Base-by-base conservation (phyloP, 2,888 invertebrate genomes). In the Cantharis nigra region DNA sequence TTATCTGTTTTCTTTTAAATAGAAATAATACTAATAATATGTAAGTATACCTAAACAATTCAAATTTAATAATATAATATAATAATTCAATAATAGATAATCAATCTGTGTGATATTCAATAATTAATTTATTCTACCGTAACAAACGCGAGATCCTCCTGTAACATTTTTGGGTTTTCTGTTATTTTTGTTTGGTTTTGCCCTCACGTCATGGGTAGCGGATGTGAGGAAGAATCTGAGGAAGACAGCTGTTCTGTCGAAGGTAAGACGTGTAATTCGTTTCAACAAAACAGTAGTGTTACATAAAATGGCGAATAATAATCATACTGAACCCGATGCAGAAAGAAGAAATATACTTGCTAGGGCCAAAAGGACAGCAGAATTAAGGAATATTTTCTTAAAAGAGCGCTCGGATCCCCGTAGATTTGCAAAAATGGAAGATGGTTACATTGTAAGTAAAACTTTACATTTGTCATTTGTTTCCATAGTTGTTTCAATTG, bases 401-500 rank as follows among this genome's bases (percentile, higher is more conserved):
- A 95, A 94, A 87, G 91, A 94, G 84, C 87, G 89, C 26, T 90
- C 92, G 0, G 93, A 96, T 88, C 97, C 97, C 2, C 91, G 91
- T 86, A 91, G 92, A 84, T 92, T 94, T 89, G 92, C 91, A 13
- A 88, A 90, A 0, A 90, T 90, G 13, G 92, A 93, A 87, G 92
- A 93, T 82, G 95, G 95, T 70, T 90, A 91, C 87, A 90, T 95
- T 87, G 95, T 95, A 90, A 91, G 94, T 92, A 62, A 11, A 14
- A 20, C n/a, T 71, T 7, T 49, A n/a, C n/a, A 9, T 49, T n/a
- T 9, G 1, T 49, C n/a, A n/a, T 49, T 49, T 49, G 49, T 49
- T 71, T 62, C 62, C 30, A 70, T n/a, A 14, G 13, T 33, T n/a
- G 33, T 33, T 13, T 4, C 5, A 13, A 33, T 33, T 33, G 49